These are phyloP conservation scores for Xiphias gladius DNA, from an alignment of 2,113 vertebrate genomes.

Conservation along the genomic window DNA sequence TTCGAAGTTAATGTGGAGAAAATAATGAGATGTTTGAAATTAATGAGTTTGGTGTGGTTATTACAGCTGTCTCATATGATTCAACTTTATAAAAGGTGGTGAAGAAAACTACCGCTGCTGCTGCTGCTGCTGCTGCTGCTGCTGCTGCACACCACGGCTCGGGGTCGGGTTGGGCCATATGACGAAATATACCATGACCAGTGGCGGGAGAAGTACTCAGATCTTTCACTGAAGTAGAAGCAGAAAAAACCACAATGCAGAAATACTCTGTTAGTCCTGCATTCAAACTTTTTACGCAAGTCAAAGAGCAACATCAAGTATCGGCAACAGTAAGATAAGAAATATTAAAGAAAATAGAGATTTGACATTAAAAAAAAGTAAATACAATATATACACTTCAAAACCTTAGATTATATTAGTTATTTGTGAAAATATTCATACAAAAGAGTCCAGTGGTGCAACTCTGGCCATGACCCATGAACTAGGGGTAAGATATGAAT, in stretches of 20 bases:
- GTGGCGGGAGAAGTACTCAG: neutral
- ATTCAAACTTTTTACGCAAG: neutral
- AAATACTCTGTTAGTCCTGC: too few species aligned
- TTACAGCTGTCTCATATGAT: constrained; percentile 21
- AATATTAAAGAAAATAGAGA: too few species aligned
- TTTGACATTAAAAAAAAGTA: too few species aligned
- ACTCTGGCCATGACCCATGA: too few species aligned
- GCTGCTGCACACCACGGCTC: neutral
- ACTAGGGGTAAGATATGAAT: too few species aligned
- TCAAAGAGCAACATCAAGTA: neutral
- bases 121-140: neutral
- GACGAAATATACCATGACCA: neutral
- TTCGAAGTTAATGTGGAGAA: constrained; percentile 87
- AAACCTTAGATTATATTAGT: neutral
- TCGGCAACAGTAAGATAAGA: too few species aligned
- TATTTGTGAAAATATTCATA: too few species aligned
- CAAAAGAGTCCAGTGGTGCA: too few species aligned
- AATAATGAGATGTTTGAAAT: constrained; percentile 88
- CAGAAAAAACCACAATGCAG: too few species aligned
- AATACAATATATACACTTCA: neutral
- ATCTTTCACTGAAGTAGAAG: too few species aligned
- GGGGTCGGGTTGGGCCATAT: too few species aligned
- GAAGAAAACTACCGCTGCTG: neutral
- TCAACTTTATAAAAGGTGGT: neutral
- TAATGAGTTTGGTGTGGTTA: constrained; percentile 72